Evolutionary conservation across 2,797 vertebrate genomes (phyloP).

Genomic region (Urophycis tenuis): DNA sequence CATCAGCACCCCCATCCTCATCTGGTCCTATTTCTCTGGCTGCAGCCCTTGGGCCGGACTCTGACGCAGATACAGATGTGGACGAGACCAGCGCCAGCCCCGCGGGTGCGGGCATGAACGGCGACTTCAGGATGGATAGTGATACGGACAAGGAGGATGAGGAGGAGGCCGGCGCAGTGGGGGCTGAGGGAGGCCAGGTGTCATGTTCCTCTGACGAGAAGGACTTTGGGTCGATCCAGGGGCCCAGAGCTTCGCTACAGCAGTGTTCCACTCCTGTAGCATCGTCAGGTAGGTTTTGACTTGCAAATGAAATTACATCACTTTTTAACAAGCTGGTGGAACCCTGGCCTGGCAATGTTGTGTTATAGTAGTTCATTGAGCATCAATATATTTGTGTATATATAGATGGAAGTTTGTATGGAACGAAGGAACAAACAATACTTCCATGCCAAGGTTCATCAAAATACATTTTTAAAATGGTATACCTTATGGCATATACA

Average conservation of each 20-base stretch:
- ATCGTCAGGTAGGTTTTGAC: slow-evolving; percentile 45
- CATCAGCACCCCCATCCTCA: slow-evolving; percentile 5
- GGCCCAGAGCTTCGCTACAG: slow-evolving; percentile 20
- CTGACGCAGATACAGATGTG: slow-evolving; percentile 39
- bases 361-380: not conserved
- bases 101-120: not conserved
- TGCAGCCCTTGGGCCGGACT: slow-evolving; percentile 18
- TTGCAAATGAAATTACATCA: not conserved
- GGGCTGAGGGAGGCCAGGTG: slow-evolving; percentile 21
- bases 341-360: not conserved
- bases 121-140: slow-evolving; percentile 24
- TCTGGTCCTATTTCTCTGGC: not conserved
- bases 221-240: slow-evolving; percentile 3
- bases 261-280: slow-evolving; percentile 61
- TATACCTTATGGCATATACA: too few relatives aligned
- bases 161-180: slow-evolving; percentile 16
- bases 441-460: not conserved
- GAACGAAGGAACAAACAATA: not conserved
- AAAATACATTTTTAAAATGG: not conserved
- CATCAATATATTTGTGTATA: not conserved
- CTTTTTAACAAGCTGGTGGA: not conserved
- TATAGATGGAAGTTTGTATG: not conserved
- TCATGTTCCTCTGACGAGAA: slow-evolving; percentile 27
- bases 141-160: slow-evolving; percentile 55
- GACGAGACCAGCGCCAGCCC: slow-evolving; percentile 20